Base-by-base conservation (phyloP, 2,113 vertebrate species). In the Eulemur rufifrons region DNA sequence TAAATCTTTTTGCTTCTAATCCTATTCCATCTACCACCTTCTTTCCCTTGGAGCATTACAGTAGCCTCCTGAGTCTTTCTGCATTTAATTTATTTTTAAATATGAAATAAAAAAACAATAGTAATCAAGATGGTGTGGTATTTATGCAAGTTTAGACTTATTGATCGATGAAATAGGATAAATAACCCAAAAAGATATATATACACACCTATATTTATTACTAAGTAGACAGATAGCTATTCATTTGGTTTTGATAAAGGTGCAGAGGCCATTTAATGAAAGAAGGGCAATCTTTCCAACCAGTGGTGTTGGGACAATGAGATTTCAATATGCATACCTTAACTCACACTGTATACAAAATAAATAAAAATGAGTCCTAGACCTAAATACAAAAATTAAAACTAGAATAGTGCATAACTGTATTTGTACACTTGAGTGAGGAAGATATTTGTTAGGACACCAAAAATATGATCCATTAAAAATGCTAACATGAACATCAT, bases 1-100 rank as follows among this genome's bases (percentile, higher is more conserved):
- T 66, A 9, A 85, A 93, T 2, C 3, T 6, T 78, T 83, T 83
- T 47, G 63, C 18, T 73, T 88, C 1, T 14, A 59, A 73, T 71
- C 20, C 13, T 56, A 5, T 47, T 56, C 83, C 83, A 15, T 71
- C 59, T 27, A 1, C 6, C 37, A 59, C 56, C 25, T 50, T 78
- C 21, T 37, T 2, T 77, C 9, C 29, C 42, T 74, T 77, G 42
- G n/a, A 64, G 32, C 83, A 92, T 23, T 73, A 9, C 2, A n/a
- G 3, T 80, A 66, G 13, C 12, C 37, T 69, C 71, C 6, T 64
- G 84, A 64, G 29, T 6, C 14, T 59, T 78, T 34, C 32, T 66
- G 18, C n/a, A 76, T 50, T 91, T 82, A 88, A 32, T 80, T 86
- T 94, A 47, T 3, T 88, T 95, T 34, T n/a, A 56, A 85, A 88